These are phyloP conservation scores for Cebidichthys violaceus DNA, from an alignment of 2,113 vertebrate genomes.

Conservation along the genomic window DNA sequence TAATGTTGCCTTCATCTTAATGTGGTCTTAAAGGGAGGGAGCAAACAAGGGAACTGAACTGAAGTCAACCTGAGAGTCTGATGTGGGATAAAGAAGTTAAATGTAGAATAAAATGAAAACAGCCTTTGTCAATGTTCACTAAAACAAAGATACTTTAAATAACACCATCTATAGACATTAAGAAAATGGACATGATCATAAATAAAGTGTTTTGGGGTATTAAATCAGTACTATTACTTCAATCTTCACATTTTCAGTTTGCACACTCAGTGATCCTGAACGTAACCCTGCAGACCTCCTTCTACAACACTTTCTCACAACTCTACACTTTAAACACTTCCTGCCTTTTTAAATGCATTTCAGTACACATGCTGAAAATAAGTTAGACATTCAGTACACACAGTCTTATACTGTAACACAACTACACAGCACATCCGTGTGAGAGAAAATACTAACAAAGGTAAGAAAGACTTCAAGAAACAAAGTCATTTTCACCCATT, in stretches of 20 bases:
- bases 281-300: neutral
- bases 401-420: conserved; percentile 49
- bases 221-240: neutral
- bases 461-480: neutral
- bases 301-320: conserved; percentile 14
- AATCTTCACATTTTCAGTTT: conserved; percentile 15
- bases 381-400: conserved; percentile 66
- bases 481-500: neutral
- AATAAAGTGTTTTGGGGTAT: neutral
- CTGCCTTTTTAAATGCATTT: neutral
- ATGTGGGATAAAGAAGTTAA: neutral
- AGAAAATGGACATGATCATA: neutral
- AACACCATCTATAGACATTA: conserved; percentile 1
- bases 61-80: conserved; percentile 34
- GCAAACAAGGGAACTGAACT: conserved; percentile 1
- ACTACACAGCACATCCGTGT: conserved; percentile 18
- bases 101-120: conserved; percentile 10
- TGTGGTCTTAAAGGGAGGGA: neutral
- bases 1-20: neutral
- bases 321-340: neutral
- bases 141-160: conserved; percentile 34
- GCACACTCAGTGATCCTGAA: conserved; percentile 40
- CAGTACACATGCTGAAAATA: conserved; percentile 48
- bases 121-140: neutral
- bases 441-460: neutral